Conservation (phyloP, 2,888 invertebrate species). For the Drosophila neotestacea region DNA sequence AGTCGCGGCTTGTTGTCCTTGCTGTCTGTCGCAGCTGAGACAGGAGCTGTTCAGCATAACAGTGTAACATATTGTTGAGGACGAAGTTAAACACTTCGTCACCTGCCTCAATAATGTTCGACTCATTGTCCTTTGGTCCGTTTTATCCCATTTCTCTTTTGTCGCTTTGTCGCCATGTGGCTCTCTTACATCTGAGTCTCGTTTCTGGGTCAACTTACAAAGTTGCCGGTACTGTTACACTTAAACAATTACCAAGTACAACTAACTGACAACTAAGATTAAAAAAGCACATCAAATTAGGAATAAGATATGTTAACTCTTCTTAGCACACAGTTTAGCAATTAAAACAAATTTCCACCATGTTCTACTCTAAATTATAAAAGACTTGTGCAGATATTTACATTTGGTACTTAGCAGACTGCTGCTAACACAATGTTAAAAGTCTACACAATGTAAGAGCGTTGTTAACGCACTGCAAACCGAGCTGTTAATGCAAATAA, state of each 20-base stretch:
- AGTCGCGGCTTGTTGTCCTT: slow-evolving; percentile 35
- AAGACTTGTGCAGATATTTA: not conserved
- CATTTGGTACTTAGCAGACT: not conserved
- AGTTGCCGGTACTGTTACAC: slow-evolving; percentile 18
- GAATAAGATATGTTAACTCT: not conserved
- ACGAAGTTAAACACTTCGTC: slow-evolving; percentile 77
- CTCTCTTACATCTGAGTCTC: slow-evolving; percentile 38
- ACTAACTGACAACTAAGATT: not conserved
- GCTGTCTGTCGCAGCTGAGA: slow-evolving; percentile 29
- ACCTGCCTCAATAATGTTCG: slow-evolving; percentile 49
- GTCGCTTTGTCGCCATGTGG: slow-evolving; percentile 67
- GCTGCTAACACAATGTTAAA: slow-evolving; percentile 34
- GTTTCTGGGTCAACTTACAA: slow-evolving; percentile 57
- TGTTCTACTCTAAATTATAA: not conserved
- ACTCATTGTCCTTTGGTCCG: slow-evolving; percentile 25
- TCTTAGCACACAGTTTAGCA: not conserved
- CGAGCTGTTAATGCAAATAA: slow-evolving; percentile 2
- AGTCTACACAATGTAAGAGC: slow-evolving; percentile 61
- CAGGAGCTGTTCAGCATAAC: slow-evolving; percentile 18
- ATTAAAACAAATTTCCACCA: not conserved
- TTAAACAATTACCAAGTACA: slow-evolving; percentile 3
- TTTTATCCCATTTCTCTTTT: slow-evolving; percentile 54
- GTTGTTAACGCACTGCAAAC: not conserved
- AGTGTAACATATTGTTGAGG: slow-evolving; percentile 79
- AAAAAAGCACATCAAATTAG: not conserved